Base-by-base conservation (phyloP, 2,113 vertebrate species). In the Xerus inauris region DNA sequence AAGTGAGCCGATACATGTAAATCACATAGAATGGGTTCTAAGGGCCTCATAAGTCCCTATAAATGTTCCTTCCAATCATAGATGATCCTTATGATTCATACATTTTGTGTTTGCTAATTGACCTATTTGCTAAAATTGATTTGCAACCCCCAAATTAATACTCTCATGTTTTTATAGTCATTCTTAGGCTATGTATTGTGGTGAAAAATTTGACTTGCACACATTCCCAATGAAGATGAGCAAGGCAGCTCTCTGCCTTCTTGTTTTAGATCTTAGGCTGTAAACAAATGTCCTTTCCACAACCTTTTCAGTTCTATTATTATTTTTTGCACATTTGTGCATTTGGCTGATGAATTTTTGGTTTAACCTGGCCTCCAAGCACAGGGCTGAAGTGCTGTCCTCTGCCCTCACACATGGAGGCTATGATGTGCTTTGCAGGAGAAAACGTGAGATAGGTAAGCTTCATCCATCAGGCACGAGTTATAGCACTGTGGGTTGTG, bases 81-180 rank as follows among this genome's bases (percentile, higher is more conserved):
- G 38, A 45, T 9, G n/a, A 40, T 85, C 40, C 57, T 85, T 42
- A 40, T 42, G 88, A 72, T 88, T 87, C 69, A 30, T 45, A 88
- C 54, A 73, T 67, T 89, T 77, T 69, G 28, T 85, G n/a, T 92
- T 92, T 92, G 51, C 14, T 30, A 62, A 81, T 69, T 95, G 59
- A 24, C 32, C 49, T 77, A 64, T 59, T n/a, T 11, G 38, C 67
- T 89, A 76, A 69, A 80, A 49, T 88, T 77, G 91, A 49, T 42
- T 84, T 67, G 51, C 49, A 75, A 82, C 28, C 49, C 6, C 22
- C 30, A 45, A n/a, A 79, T 71, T 47, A 91, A 6, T n/a, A n/a
- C 19, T 49, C 35, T 42, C 0, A 0, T 69, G 17, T 32, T 79
- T 64, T 87, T 51, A 5, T 57, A 42, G 62, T 79, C 71, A 67